phyloP scores from a whole-genome alignment of 2,113 vertebrate species.

The Phasianus colchicus region DNA sequence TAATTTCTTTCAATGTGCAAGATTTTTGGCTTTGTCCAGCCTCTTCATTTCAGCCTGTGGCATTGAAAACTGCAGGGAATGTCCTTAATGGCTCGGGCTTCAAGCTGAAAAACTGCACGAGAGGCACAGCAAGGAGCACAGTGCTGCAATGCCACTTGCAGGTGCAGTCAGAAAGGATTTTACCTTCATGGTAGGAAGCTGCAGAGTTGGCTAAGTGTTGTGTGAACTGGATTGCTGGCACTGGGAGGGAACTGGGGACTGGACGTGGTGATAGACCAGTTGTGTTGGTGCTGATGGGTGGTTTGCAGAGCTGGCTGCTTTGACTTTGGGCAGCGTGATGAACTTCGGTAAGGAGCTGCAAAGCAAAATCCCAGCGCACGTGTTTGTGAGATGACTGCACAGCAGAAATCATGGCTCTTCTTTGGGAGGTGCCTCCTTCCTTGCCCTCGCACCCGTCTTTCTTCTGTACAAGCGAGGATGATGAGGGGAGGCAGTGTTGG shows the following conservation, averaged over 20 bases:
- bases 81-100: background rate
- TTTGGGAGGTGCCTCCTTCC: background rate
- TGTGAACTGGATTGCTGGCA: background rate
- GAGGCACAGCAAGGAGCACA: background rate
- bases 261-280: background rate
- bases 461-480: fast-evolving
- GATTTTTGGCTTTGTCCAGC: background rate
- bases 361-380: too few relatives aligned
- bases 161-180: background rate
- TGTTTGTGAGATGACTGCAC: fast-evolving
- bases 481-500: fast-evolving
- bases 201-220: background rate
- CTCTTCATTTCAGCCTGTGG: fast-evolving
- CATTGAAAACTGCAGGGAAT: background rate
- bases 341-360: background rate
- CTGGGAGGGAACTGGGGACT: background rate
- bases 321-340: background rate
- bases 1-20: background rate
- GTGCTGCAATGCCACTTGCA: fast-evolving
- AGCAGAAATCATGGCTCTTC: background rate
- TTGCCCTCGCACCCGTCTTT: fast-evolving
- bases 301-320: background rate
- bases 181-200: background rate
- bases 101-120: background rate
- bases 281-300: background rate